Percentiles rank a stretch among this genome's conserved stretches.
Conservation (phyloP, 2,113 vertebrate species). For the Pterocles burchelli region DNA sequence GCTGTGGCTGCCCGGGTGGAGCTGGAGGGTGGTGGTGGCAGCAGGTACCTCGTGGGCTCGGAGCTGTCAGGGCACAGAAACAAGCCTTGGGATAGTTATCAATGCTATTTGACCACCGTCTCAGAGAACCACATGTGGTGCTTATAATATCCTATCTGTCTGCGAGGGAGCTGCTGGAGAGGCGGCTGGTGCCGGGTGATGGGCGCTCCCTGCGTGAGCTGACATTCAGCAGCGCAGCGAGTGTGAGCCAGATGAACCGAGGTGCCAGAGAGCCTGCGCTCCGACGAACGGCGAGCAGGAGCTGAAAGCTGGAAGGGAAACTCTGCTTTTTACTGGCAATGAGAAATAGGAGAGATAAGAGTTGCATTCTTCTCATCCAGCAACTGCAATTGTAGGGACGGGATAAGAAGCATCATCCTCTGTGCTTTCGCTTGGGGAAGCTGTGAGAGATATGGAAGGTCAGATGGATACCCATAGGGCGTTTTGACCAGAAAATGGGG, state of each 20-base stretch:
- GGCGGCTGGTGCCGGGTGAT: background rate
- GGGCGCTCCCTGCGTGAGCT: background rate
- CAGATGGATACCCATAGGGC: background rate
- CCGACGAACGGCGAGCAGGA: background rate
- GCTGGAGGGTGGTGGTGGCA: background rate
- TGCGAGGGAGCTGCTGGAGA: background rate
- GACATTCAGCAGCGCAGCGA: background rate
- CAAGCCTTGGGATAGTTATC: background rate
- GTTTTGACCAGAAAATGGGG: background rate
- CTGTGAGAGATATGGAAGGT: background rate
- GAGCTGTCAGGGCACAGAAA: background rate
- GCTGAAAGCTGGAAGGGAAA: background rate
- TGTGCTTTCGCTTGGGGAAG: background rate
- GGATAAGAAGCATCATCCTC: background rate
- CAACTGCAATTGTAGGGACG: background rate
- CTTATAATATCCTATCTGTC: background rate
- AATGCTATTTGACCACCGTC: background rate
- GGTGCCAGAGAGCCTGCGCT: background rate
- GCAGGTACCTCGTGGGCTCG: background rate
- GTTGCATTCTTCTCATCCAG: background rate
- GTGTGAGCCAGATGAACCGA: background rate
- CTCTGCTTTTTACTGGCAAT: background rate
- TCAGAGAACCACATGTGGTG: background rate
- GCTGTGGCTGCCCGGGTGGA: accelerated
- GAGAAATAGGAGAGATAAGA: background rate